Conservation (phyloP, 2,888 invertebrate genomes). For the Tenthredo notha region DNA sequence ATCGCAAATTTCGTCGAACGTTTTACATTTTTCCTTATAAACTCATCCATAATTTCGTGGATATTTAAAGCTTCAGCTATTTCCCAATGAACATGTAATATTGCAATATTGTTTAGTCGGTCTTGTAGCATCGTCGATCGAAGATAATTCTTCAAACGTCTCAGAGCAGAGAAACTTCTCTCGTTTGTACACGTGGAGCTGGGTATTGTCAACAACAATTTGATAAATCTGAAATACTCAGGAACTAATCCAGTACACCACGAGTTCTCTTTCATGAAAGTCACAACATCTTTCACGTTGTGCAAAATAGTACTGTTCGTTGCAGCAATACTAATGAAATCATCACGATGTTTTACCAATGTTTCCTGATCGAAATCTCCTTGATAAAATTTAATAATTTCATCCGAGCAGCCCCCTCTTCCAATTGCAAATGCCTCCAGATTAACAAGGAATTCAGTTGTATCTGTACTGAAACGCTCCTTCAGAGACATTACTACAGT, state of each 20-base stretch:
- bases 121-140: conserved; percentile 56
- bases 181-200: conserved; percentile 55
- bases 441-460: neutral
- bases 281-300: neutral
- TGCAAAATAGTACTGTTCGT: conserved; percentile 3
- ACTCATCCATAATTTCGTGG: conserved; percentile 50
- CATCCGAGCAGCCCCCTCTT: conserved; percentile 3
- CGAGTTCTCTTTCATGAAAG: conserved; percentile 1
- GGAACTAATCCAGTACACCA: conserved; percentile 27
- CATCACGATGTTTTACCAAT: conserved; percentile 3
- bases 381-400: conserved; percentile 3
- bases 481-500: conserved; percentile 5
- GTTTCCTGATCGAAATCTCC: neutral
- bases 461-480: neutral
- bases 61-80: conserved; percentile 42
- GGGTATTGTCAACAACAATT: conserved; percentile 54
- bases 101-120: conserved; percentile 53
- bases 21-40: conserved; percentile 35
- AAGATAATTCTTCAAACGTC: conserved; percentile 54
- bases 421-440: neutral
- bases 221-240: conserved; percentile 53
- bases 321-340: conserved; percentile 3
- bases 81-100: conserved; percentile 53
- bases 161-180: conserved; percentile 55
- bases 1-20: conserved; percentile 5